Evolutionary conservation across 2,888 invertebrate genomes (phyloP), one percentile per base, ranked within the genome.

Genomic region (Palloptera scutellata): DNA sequence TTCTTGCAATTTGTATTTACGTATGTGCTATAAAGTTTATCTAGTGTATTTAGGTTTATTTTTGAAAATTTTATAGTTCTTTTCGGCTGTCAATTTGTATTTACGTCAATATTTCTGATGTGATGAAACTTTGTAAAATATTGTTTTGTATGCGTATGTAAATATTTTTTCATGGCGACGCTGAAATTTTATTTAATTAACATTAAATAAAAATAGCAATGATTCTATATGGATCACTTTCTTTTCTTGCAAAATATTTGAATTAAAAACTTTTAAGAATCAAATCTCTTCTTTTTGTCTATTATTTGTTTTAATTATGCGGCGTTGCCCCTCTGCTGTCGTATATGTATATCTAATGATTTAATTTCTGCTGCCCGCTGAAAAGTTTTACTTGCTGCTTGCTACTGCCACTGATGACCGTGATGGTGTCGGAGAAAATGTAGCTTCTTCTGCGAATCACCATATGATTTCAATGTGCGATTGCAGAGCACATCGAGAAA

Each of bases 101-200:
- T 48, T 57, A 17, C 64, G 57, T 48, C 48, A 64, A 64, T 58
- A 52, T 57, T 51, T 64, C 40, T 40, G 15, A 19, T 19, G 12
- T 19, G 15, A 12, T 53, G 17, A 15, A 54, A 4, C 3, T 30
- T 4, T 30, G 30, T 55, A 20, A 30, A 19, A 19, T 19, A n/a
- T 13, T 20, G 40, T 17, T 55, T 30, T 74, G 67, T 70, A 60
- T 61, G 53, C 42, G 54, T 65, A 60, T 4, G 48, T 8, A 48
- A n/a, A 19, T 61, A 68, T 53, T 66, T 61, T 12, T 43, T 69
- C 42, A 66, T 73, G 73, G 11, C 53, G n/a, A 74, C 75, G 71
- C 78, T 79, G 66, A 71, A 75, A 73, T 74, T 76, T 76, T 73
- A 75, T 77, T 80, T 79, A 77, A 79, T 66, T 62, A 53, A 8